These are phyloP conservation scores for Schizaphis graminum DNA, from an alignment of 2,888 invertebrate genomes.

Conservation along the genomic window DNA sequence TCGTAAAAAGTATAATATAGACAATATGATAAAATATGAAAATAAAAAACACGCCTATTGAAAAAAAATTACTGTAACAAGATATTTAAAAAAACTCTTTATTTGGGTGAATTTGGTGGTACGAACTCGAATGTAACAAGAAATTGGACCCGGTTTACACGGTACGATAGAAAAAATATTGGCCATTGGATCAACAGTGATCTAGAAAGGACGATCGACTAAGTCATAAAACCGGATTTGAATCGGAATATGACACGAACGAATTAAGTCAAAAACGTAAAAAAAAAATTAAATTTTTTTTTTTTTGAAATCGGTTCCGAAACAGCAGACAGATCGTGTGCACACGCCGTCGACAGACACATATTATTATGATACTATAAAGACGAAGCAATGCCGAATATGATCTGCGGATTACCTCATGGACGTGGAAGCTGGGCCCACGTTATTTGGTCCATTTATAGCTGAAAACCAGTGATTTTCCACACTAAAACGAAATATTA, in stretches of 20 bases:
- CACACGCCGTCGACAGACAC: not conserved
- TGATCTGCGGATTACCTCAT: not conserved
- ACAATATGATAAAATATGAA: not conserved
- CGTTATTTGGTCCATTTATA: not conserved
- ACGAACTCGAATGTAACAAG: not conserved
- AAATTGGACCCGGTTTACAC: not conserved
- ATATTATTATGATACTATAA: not conserved
- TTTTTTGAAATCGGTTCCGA: not conserved
- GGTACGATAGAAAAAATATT: not conserved
- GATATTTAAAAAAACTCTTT: not conserved
- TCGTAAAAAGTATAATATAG: not conserved
- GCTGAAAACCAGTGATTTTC: not conserved
- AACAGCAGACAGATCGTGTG: not conserved
- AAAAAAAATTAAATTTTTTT: not conserved
- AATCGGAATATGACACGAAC: not conserved
- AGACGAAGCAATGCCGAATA: not conserved
- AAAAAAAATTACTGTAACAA: not conserved
- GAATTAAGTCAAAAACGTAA: not conserved
- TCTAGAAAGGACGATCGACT: not conserved
- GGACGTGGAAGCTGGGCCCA: not conserved
- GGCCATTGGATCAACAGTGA: not conserved
- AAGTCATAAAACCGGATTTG: constrained; percentile 12
- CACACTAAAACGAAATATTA: not conserved
- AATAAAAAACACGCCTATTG: not conserved
- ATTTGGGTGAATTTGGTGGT: not conserved